phyloP scores from a whole-genome alignment of 2,797 vertebrate genomes.

The Cacajao melanocephalus region DNA sequence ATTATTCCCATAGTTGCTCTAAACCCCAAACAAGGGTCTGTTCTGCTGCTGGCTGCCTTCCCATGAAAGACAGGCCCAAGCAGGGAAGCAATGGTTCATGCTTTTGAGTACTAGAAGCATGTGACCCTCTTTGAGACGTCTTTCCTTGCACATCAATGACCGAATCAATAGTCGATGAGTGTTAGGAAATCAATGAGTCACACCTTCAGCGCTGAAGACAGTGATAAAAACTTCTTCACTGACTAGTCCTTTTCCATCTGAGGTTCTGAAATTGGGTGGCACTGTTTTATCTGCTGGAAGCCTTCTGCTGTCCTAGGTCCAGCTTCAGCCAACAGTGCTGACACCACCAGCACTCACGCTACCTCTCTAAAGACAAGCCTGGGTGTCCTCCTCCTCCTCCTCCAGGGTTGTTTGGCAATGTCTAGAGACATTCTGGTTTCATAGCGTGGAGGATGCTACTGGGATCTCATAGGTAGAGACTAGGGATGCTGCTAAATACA shows the following conservation, averaged over 20 bases:
- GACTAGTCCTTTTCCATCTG: not conserved
- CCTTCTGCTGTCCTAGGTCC: not conserved
- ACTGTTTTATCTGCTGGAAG: not conserved
- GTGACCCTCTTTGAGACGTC: not conserved
- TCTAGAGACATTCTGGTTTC: not conserved
- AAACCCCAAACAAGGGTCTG: conserved; percentile 42
- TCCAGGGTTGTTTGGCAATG: not conserved
- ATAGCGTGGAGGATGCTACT: not conserved
- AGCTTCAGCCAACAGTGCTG: too few species aligned
- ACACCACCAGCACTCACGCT: not conserved
- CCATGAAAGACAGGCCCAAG: not conserved
- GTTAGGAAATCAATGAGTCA: conserved; percentile 1
- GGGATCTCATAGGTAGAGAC: not conserved
- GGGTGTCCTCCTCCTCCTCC: not conserved
- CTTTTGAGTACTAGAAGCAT: not conserved
- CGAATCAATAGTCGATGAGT: not conserved
- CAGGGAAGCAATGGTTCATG: not conserved
- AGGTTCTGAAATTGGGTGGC: not conserved
- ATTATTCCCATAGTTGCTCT: not conserved
- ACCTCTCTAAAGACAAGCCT: not conserved
- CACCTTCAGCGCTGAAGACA: not conserved
- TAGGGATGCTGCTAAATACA: not conserved
- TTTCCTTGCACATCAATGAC: not conserved
- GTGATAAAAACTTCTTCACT: not conserved
- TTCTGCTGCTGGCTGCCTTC: not conserved